A percentile compares a stretch with the other conserved stretches of the same genome.
Conservation (phyloP, 1,140 invertebrate species). For the Drosophila erecta region DNA sequence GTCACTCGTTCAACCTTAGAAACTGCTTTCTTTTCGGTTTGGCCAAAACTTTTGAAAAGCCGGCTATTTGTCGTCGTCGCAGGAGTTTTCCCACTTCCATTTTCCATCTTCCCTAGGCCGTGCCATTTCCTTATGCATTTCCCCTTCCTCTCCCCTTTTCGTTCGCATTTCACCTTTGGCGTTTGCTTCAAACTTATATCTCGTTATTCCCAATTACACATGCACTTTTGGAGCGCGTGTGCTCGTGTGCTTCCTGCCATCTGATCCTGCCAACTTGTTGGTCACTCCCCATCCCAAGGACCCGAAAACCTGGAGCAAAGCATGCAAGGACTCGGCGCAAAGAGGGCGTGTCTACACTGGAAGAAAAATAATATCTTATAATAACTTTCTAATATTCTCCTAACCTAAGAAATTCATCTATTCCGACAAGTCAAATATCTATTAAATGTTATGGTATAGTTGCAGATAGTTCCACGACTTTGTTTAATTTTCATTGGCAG, state of each 20-base stretch:
- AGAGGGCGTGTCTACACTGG: background rate
- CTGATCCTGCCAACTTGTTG: slow-evolving; percentile 51
- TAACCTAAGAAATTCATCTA: too few relatives aligned
- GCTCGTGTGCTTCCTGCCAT: slow-evolving; percentile 6
- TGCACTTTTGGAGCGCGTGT: slow-evolving; percentile 9
- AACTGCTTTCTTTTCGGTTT: slow-evolving; percentile 34
- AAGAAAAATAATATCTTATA: too few relatives aligned
- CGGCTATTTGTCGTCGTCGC: slow-evolving; percentile 30
- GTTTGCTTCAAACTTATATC: slow-evolving; percentile 15
- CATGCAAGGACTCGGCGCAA: too few relatives aligned
- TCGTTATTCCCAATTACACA: slow-evolving; percentile 39
- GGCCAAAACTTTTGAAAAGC: slow-evolving; percentile 21
- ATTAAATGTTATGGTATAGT: too few relatives aligned
- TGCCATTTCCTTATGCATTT: too few relatives aligned
- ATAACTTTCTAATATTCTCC: too few relatives aligned
- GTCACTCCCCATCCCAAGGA: slow-evolving; percentile 12
- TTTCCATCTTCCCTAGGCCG: background rate
- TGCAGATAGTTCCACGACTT: too few relatives aligned
- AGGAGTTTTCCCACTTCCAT: background rate
- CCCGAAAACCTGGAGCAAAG: background rate
- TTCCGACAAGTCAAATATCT: too few relatives aligned
- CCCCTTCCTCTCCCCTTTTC: background rate
- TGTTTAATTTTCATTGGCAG: too few relatives aligned
- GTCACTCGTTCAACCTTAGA: slow-evolving; percentile 25
- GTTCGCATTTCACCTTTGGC: slow-evolving; percentile 35